Evolutionary conservation across 2,113 vertebrate genomes (phyloP).

Genomic region (Xiphophorus hellerii): DNA sequence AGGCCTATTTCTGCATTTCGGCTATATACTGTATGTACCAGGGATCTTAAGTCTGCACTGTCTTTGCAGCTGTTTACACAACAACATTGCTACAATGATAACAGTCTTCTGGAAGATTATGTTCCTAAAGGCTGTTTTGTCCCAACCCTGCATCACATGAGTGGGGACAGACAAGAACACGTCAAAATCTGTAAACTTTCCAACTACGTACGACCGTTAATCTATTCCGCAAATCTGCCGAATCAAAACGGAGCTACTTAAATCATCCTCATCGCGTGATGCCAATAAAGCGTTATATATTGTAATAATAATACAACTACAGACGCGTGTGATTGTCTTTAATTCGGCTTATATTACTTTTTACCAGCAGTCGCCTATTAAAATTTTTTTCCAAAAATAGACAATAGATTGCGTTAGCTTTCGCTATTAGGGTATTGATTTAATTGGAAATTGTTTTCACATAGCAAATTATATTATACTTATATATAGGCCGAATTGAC

Average conservation of each 20-base stretch:
- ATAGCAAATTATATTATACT: neutral
- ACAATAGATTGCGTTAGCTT: neutral
- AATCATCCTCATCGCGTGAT: neutral
- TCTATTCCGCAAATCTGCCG: neutral
- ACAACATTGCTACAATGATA: neutral
- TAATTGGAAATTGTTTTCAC: neutral
- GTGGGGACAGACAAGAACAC: neutral
- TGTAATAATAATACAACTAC: neutral
- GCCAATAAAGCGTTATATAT: neutral
- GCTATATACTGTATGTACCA: neutral
- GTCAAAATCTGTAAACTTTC: conserved; percentile 33
- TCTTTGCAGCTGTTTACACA: neutral
- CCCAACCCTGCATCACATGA: conserved; percentile 13
- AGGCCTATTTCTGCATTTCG: neutral
- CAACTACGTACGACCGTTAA: neutral
- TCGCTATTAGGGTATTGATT: neutral
- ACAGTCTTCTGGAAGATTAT: neutral
- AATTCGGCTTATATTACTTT: neutral
- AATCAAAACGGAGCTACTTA: neutral
- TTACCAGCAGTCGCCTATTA: neutral
- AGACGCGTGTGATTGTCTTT: fast-evolving
- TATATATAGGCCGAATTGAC: conserved; percentile 24
- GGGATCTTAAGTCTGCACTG: neutral
- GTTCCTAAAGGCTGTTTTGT: neutral
- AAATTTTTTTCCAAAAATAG: neutral